Base-by-base conservation (phyloP, 2,888 invertebrate genomes). In the Plebejus melissa region DNA sequence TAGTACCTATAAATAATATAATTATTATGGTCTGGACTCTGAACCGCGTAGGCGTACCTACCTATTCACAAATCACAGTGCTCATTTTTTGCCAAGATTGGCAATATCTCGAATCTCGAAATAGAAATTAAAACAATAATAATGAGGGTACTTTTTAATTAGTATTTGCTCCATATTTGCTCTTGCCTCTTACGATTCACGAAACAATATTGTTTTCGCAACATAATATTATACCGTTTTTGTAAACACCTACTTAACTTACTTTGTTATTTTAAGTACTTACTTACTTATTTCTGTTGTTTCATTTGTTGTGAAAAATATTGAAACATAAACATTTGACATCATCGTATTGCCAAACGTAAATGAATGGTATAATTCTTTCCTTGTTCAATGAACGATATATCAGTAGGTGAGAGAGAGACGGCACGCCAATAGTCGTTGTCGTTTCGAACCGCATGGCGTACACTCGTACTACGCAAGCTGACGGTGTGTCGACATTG, bases 401-500 rank as follows among this genome's bases (percentile, higher is more conserved):
- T 16, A 50, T 5, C 11, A n/a, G 77, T 84, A 81, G 28, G 78
- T 69, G 77, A 85, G 85, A 93, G 82, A 83, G 89, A 89, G 90
- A 92, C 77, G 82, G 81, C 76, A 80, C 83, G 81, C 80, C 41
- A 75, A 58, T 75, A 76, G 76, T 76, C 75, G 77, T 78, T 86
- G 75, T 82, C 82, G 77, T 82, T 82, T 76, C 79, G 80, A 83
- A 87, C 85, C 87, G 87, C 89, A 86, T 90, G 89, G 89, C 88
- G 88, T 89, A 87, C 84, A 84, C 86, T 89, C 89, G 92, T 93
- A 92, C 90, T 93, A 93, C 93, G 91, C 92, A 93, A 93, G 91
- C 87, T 89, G 91, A 88, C 89, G 87, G 90, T 92, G 92, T 93
- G 92, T 93, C 93, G 93, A 93, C 93, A 93, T 93, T 93, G 93